phyloP scores from a whole-genome alignment of 2,797 vertebrate species.

The Prunella strophiata region DNA sequence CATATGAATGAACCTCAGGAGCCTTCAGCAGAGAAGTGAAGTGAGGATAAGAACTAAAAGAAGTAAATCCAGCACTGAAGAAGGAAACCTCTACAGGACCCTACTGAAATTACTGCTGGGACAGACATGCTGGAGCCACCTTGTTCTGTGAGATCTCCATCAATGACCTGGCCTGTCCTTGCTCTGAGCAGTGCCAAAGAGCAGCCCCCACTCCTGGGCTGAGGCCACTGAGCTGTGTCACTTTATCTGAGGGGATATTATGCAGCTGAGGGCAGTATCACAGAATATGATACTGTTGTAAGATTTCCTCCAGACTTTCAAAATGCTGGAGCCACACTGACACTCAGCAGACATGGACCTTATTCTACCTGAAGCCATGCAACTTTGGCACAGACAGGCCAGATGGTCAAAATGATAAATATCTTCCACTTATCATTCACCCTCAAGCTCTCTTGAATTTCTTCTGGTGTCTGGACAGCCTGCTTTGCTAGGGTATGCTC shows the following conservation, averaged over 20 bases:
- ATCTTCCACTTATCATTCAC: not conserved
- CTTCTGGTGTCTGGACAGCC: not conserved
- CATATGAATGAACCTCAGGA: not conserved
- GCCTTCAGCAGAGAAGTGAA: not conserved
- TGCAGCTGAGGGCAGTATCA: not conserved
- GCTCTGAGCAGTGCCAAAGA: not conserved
- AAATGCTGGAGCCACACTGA: not conserved
- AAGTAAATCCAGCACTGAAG: not conserved
- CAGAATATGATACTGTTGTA: not conserved
- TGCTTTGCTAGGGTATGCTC: not conserved
- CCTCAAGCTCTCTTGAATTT: not conserved
- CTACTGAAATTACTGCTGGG: not conserved
- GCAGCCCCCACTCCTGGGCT: not conserved
- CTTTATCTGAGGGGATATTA: not conserved
- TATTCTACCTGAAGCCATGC: not conserved
- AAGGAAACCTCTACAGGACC: not conserved
- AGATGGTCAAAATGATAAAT: not conserved
- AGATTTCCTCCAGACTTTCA: not conserved
- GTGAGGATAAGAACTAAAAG: not conserved
- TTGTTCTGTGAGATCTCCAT: fast-evolving
- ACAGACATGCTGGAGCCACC: not conserved
- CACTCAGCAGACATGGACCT: not conserved
- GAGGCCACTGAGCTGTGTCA: not conserved
- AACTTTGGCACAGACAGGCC: not conserved
- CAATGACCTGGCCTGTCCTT: not conserved